Conservation (phyloP, 2,113 vertebrate species). For the Scopus umbretta region DNA sequence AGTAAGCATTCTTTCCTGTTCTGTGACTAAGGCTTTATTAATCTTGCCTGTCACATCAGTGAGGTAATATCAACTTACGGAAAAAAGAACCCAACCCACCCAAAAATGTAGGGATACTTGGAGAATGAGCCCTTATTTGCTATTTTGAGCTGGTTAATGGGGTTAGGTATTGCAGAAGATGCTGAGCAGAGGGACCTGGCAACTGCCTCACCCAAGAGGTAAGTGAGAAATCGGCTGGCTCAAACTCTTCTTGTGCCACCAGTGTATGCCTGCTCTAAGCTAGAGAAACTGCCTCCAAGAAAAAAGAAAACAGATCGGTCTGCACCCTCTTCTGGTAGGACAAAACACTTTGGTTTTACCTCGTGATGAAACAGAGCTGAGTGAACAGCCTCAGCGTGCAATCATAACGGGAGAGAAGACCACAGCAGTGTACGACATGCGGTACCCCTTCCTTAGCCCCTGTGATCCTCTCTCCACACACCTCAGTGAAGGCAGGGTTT, state of each 20-base stretch:
- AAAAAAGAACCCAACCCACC: neutral
- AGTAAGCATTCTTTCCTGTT: neutral
- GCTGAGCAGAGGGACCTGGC: neutral
- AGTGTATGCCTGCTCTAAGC: neutral
- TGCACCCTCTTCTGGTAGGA: neutral
- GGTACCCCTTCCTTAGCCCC: neutral
- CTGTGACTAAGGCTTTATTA: slow-evolving; percentile 10
- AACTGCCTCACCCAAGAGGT: neutral
- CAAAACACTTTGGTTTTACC: neutral
- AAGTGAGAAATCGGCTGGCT: neutral
- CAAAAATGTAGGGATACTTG: neutral
- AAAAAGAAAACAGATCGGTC: neutral
- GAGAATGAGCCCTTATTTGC: neutral
- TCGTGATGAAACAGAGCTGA: neutral
- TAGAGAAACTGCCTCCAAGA: neutral
- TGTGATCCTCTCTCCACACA: neutral
- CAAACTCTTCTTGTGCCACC: neutral
- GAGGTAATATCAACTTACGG: neutral
- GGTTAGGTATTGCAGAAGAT: neutral
- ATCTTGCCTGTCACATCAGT: neutral
- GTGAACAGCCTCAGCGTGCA: neutral
- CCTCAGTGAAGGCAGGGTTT: neutral
- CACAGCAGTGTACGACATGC: neutral
- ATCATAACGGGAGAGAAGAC: neutral
- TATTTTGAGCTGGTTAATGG: neutral